Percentiles rank a stretch among this genome's conserved stretches.
Evolutionary conservation across 2,888 invertebrate genomes (phyloP).

Genomic region (Tetropium fuscum): DNA sequence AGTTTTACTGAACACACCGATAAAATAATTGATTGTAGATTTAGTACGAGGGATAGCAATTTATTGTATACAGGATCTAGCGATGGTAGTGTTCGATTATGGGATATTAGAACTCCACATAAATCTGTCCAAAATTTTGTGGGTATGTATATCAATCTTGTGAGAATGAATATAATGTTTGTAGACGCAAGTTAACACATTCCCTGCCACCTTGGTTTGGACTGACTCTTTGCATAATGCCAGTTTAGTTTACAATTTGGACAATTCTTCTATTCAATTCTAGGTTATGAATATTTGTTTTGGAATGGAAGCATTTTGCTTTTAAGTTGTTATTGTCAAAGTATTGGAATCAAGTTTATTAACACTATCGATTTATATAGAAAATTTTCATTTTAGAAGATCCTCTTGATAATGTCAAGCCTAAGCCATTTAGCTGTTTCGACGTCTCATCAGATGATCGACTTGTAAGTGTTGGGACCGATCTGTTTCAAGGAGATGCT

Average conservation of each 20-base stretch:
- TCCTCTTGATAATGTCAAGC: constrained; percentile 50
- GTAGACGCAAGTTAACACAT: no score
- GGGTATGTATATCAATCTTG: no score
- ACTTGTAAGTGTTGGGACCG: constrained; percentile 81
- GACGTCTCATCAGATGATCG: constrained; percentile 79
- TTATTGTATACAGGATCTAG: constrained; percentile 71
- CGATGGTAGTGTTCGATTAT: constrained; percentile 72
- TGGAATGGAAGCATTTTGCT: no score
- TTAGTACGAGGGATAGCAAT: constrained; percentile 70
- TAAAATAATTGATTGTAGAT: constrained; percentile 70
- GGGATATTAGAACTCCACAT: constrained; percentile 72
- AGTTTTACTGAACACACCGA: constrained; percentile 67
- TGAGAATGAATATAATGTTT: no score
- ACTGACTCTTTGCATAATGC: no score
- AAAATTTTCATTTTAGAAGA: constrained; percentile 50
- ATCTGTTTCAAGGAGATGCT: constrained; percentile 76
- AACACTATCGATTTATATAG: neutral
- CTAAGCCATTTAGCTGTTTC: constrained; percentile 76
- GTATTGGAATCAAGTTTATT: no score
- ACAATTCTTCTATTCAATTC: no score
- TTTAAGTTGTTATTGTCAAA: no score
- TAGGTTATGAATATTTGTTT: no score
- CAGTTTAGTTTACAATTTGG: no score
- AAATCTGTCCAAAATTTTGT: constrained; percentile 49
- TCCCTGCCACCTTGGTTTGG: no score